Conservation (phyloP, 2,113 vertebrate genomes). For the Labeo catla region DNA sequence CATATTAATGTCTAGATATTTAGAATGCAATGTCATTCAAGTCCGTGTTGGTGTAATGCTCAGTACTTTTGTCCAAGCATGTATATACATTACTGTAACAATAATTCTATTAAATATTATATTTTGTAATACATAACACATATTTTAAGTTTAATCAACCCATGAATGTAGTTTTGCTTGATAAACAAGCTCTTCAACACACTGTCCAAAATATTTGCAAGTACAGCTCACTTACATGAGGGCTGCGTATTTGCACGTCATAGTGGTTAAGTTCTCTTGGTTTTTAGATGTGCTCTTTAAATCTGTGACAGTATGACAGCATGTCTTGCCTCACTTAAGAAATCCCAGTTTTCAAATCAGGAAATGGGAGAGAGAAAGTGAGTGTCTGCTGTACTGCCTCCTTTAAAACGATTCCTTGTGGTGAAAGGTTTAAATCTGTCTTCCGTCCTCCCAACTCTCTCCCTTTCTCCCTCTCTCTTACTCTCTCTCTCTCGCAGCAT, state of each 20-base stretch:
- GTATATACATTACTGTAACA: not conserved
- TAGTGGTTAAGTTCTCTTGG: not conserved
- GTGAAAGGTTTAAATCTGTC: slow-evolving; percentile 50
- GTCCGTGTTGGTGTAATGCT: too few species aligned
- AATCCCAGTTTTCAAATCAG: not conserved
- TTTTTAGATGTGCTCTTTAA: not conserved
- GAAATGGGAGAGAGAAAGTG: not conserved
- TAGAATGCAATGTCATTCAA: too few species aligned
- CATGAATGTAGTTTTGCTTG: not conserved
- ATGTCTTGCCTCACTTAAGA: not conserved
- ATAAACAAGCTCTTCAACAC: not conserved
- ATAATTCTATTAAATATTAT: not conserved
- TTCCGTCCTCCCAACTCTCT: slow-evolving; percentile 67
- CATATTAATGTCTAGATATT: too few species aligned
- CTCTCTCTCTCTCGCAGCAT: slow-evolving; percentile 83
- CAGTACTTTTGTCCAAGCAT: too few species aligned
- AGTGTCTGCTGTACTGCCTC: not conserved
- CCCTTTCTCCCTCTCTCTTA: slow-evolving; percentile 22
- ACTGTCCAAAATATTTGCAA: not conserved
- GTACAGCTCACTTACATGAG: not conserved
- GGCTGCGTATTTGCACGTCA: not conserved
- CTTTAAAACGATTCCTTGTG: slow-evolving; percentile 27
- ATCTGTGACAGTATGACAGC: not conserved
- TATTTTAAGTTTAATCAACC: not conserved
- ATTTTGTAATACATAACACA: not conserved